phyloP scores from a whole-genome alignment of 2,888 invertebrate species.

The Epsilonema sp. region DNA sequence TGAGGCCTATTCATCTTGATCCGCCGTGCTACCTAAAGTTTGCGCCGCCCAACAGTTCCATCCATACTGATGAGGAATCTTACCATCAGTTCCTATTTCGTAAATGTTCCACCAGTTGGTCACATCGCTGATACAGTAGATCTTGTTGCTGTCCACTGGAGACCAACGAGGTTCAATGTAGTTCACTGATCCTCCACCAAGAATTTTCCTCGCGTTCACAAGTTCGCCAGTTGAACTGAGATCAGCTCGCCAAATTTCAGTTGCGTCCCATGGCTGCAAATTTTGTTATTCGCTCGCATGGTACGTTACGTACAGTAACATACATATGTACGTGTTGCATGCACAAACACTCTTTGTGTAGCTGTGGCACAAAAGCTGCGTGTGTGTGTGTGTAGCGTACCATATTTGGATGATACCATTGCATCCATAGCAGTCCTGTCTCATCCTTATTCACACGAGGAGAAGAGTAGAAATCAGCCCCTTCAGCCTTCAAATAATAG shows the following conservation, averaged over 20 bases:
- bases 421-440: constrained; percentile 30
- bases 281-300: background rate
- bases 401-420: constrained; percentile 36
- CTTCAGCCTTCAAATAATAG: constrained; percentile 14
- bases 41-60: no score
- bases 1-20: no score
- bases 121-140: constrained; percentile 29
- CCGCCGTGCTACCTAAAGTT: no score
- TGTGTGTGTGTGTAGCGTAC: constrained; percentile 21
- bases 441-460: constrained; percentile 33
- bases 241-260: constrained; percentile 28
- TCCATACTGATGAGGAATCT: no score
- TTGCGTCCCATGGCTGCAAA: constrained; percentile 34
- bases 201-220: constrained; percentile 13
- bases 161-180: constrained; percentile 30
- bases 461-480: constrained; percentile 33
- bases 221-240: constrained; percentile 16
- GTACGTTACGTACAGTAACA: no score
- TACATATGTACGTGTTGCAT: background rate
- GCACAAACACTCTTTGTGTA: background rate
- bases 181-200: constrained; percentile 19
- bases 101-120: constrained; percentile 34
- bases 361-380: background rate
- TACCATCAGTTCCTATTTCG: no score
- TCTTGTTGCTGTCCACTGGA: constrained; percentile 23